These are phyloP conservation scores for Chaetodon trifasciatus DNA, from an alignment of 2,797 vertebrate species.

Conservation along the genomic window DNA sequence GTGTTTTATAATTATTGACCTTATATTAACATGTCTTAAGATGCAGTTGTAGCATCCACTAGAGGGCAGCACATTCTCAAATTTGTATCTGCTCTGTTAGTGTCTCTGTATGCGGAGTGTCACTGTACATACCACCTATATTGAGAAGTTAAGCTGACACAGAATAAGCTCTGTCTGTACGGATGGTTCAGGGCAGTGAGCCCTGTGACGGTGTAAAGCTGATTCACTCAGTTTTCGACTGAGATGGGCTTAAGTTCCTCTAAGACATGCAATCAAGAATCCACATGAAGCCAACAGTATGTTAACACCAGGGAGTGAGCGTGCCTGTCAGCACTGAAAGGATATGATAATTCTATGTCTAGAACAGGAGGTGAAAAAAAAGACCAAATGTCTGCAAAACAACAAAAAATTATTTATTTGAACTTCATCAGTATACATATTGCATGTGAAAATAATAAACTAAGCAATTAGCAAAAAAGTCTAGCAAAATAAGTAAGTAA, in stretches of 20 bases:
- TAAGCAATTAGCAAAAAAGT: constrained; percentile 84
- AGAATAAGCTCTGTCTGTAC: constrained; percentile 15
- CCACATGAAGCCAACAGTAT: constrained; percentile 21
- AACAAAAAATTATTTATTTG: constrained; percentile 88
- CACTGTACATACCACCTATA: background rate
- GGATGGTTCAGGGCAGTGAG: constrained; percentile 17
- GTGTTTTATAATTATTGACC: background rate
- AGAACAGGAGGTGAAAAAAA: constrained; percentile 10
- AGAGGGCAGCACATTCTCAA: constrained; percentile 63
- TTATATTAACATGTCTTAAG: background rate
- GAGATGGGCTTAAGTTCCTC: constrained; percentile 26
- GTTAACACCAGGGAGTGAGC: background rate
- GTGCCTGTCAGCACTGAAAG: background rate
- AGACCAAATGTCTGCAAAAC: constrained; percentile 79
- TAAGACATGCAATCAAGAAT: constrained; percentile 10
- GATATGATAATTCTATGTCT: background rate
- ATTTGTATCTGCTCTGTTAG: background rate
- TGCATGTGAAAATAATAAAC: constrained; percentile 88
- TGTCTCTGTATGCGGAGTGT: background rate
- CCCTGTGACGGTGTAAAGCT: constrained; percentile 18
- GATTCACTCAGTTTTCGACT: constrained; percentile 28
- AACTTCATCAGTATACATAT: constrained; percentile 86
- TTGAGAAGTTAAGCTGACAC: constrained; percentile 38
- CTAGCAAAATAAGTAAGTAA: constrained; percentile 86
- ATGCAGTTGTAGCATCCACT: constrained; percentile 26